Evolutionary conservation across 2,113 vertebrate species (phyloP), one percentile per base, ranked within the genome.

Genomic region (Nothobranchius kuhntae): DNA sequence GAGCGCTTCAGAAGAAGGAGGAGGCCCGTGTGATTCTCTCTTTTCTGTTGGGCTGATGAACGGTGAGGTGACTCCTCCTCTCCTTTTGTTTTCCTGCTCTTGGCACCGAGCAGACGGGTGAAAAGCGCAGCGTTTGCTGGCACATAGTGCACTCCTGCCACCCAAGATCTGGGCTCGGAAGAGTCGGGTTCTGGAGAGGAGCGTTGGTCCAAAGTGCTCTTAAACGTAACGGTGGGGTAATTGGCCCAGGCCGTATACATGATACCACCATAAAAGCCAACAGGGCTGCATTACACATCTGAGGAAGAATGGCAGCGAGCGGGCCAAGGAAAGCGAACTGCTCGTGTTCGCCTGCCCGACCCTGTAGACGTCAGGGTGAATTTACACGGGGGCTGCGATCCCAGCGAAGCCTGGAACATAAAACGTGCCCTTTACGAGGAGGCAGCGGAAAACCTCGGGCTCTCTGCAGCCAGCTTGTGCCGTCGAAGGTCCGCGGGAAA

Each of bases 151-250:
- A 40, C 56, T 50, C 59, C 65, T 82, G 73, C 84, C 78, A 78
- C 77, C 85, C 84, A 80, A 80, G 81, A 86, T 85, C 84, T 71
- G 81, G 73, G 72, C 36, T 78, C 21, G 77, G 80, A 66, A 50
- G 76, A 82, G 71, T 70, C 57, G 64, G 66, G 71, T 14, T 65
- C 60, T 59, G 53, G 60, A 10, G 5, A 21, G 57, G 56, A 60
- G 75, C 24, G 71, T 82, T 65, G 81, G 81, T 79, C 75, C 83
- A 53, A 21, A 53, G 60, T 55, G 44, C 79, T 74, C 73, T 83
- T 81, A 81, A 78, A 7, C 72, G 21, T 51, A 78, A 58, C 78
- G 73, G 38, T 46, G 53, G 68, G 61, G 58, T 85, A 76, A 85
- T 88, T 80, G 81, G 75, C 36, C 60, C 75, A 68, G 57, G 69